These are phyloP conservation scores for Leucoraja ocellata DNA, from an alignment of 2,797 vertebrate genomes.

Conservation along the genomic window DNA sequence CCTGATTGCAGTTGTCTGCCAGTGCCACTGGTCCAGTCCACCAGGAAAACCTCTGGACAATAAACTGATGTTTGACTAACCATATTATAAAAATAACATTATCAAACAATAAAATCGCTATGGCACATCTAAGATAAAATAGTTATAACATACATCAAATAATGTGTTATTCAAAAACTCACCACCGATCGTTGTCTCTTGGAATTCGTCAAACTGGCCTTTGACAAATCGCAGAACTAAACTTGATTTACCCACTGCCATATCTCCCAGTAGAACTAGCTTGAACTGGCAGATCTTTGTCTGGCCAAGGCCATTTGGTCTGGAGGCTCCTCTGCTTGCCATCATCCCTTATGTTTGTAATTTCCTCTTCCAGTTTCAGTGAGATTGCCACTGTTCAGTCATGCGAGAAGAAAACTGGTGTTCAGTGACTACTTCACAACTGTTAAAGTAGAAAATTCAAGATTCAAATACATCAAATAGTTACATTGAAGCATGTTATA, in stretches of 20 bases:
- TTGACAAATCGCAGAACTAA: constrained; percentile 75
- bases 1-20: background rate
- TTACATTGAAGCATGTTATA: background rate
- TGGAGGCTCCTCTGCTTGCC: constrained; percentile 52
- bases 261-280: constrained; percentile 72
- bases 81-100: too few relatives aligned
- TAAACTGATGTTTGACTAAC: too few relatives aligned
- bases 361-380: constrained; percentile 18
- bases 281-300: constrained; percentile 82
- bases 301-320: constrained; percentile 53
- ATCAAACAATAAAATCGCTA: too few relatives aligned
- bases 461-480: background rate
- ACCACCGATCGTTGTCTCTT: constrained; percentile 77
- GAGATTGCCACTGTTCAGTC: background rate
- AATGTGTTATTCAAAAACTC: constrained; percentile 41
- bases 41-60: background rate
- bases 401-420: background rate
- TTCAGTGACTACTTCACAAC: background rate
- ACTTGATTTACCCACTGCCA: constrained; percentile 77
- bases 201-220: constrained; percentile 75
- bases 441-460: constrained; percentile 8
- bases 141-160: background rate
- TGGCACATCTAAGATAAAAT: background rate
- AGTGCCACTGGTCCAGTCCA: background rate
- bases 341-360: constrained; percentile 39